Evolutionary conservation across 1,140 invertebrate species (phyloP).

Genomic region (Drosophila fuyamai): DNA sequence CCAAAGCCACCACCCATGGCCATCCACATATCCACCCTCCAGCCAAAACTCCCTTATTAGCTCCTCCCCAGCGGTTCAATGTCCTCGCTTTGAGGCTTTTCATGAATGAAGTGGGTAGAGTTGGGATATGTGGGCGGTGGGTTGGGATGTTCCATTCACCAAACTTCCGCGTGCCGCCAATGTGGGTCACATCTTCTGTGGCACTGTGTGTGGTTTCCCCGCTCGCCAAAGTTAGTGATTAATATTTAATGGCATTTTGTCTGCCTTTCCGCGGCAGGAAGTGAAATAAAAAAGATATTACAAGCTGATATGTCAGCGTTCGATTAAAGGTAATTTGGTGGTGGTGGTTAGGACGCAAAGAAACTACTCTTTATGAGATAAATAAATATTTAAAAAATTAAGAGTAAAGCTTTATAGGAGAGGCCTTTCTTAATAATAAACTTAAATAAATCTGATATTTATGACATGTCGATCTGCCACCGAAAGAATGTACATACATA

Average conservation of each 20-base stretch:
- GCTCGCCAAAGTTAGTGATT: slow-evolving; percentile 30
- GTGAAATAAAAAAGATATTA: slow-evolving; percentile 5
- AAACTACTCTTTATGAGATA: too few species aligned
- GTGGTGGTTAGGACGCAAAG: too few species aligned
- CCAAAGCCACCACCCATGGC: not conserved
- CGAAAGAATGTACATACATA: too few species aligned
- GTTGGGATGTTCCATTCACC: slow-evolving; percentile 52
- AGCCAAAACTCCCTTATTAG: slow-evolving; percentile 63
- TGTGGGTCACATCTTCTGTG: slow-evolving; percentile 59
- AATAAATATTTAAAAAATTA: too few species aligned
- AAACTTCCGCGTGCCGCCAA: slow-evolving; percentile 64
- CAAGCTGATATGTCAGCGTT: not conserved
- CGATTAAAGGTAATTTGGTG: not conserved
- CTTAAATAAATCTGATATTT: too few species aligned
- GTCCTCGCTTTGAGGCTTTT: slow-evolving; percentile 63
- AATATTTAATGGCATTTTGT: slow-evolving; percentile 45
- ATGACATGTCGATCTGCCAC: too few species aligned
- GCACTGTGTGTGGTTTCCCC: slow-evolving; percentile 11
- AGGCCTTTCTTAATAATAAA: too few species aligned
- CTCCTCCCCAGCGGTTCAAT: slow-evolving; percentile 66
- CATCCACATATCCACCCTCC: slow-evolving; percentile 1
- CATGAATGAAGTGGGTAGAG: slow-evolving; percentile 66
- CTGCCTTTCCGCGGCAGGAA: slow-evolving; percentile 31
- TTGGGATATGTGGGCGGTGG: slow-evolving; percentile 7
- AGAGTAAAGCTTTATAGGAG: too few species aligned